Conservation (phyloP, 2,113 vertebrate genomes). For the Pollachius pollachius region DNA sequence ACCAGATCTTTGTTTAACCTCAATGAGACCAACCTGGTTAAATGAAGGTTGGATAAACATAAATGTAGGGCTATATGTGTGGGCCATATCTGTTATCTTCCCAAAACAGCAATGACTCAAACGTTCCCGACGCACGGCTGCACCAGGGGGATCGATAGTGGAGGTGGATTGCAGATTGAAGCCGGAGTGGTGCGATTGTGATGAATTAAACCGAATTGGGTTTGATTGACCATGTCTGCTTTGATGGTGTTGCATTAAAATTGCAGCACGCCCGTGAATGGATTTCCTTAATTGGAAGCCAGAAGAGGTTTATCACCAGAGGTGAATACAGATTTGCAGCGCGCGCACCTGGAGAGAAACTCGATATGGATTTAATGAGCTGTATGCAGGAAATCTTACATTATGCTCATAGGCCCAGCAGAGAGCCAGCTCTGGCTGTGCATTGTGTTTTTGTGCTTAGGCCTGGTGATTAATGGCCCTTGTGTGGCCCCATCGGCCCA, state of each 20-base stretch:
- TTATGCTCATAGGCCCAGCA: slow-evolving; percentile 38
- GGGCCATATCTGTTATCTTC: too few relatives aligned
- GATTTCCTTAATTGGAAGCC: slow-evolving; percentile 64
- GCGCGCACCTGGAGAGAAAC: slow-evolving; percentile 58
- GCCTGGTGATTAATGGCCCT: too few relatives aligned
- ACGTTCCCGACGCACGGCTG: too few relatives aligned
- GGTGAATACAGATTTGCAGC: slow-evolving; percentile 61
- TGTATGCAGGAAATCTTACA: slow-evolving; percentile 40
- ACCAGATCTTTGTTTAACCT: too few relatives aligned
- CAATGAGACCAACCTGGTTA: too few relatives aligned
- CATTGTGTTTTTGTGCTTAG: too few relatives aligned
- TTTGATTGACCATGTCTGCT: slow-evolving; percentile 62
- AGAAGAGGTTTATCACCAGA: slow-evolving; percentile 58
- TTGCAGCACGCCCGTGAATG: slow-evolving; percentile 61
- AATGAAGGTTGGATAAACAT: too few relatives aligned
- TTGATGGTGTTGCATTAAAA: slow-evolving; percentile 55
- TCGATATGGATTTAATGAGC: slow-evolving; percentile 71
- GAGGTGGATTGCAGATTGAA: slow-evolving; percentile 22
- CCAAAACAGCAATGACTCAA: too few relatives aligned
- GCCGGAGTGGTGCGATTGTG: slow-evolving; percentile 25
- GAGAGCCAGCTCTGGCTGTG: background rate
- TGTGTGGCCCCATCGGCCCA: too few relatives aligned
- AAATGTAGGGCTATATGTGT: too few relatives aligned
- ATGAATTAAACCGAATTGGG: slow-evolving; percentile 53
- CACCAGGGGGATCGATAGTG: slow-evolving; percentile 1